phyloP scores from a whole-genome alignment of 2,113 vertebrate species.

The Balaeniceps rex region DNA sequence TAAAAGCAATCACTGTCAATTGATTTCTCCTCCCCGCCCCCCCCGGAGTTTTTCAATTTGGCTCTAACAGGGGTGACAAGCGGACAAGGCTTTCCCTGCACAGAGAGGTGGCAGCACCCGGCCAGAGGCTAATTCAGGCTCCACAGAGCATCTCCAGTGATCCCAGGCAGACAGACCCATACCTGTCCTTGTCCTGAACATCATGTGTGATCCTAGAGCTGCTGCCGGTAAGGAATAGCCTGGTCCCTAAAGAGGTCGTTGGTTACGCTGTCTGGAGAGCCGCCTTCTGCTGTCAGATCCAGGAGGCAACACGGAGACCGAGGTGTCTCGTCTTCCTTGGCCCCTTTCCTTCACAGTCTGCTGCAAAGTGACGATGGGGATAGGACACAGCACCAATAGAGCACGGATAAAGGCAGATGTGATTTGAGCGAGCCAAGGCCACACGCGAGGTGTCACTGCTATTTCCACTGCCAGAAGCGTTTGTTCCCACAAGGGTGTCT shows the following conservation, averaged over 20 bases:
- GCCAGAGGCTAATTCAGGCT: neutral
- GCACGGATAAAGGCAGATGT: no score
- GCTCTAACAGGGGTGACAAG: no score
- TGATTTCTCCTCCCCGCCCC: neutral
- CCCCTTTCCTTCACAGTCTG: neutral
- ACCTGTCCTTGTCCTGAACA: neutral
- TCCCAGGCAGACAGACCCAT: neutral
- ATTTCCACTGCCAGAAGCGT: neutral
- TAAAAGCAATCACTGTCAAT: neutral
- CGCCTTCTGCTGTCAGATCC: neutral
- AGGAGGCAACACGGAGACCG: neutral
- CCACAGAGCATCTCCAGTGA: neutral
- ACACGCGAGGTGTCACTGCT: fast-evolving
- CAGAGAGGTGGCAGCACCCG: neutral
- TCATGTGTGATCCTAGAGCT: fast-evolving
- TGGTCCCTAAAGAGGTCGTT: no score
- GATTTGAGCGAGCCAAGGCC: neutral
- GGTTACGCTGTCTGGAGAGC: neutral
- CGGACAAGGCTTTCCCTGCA: neutral
- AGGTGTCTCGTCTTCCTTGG: neutral
- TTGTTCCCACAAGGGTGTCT: neutral
- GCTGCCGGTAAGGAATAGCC: no score
- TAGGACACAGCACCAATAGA: fast-evolving
- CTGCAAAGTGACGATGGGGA: neutral
- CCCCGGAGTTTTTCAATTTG: neutral